Percentiles rank a stretch among this genome's conserved stretches.
Conservation (phyloP, 2,797 vertebrate genomes). For the Sardinella longiceps region DNA sequence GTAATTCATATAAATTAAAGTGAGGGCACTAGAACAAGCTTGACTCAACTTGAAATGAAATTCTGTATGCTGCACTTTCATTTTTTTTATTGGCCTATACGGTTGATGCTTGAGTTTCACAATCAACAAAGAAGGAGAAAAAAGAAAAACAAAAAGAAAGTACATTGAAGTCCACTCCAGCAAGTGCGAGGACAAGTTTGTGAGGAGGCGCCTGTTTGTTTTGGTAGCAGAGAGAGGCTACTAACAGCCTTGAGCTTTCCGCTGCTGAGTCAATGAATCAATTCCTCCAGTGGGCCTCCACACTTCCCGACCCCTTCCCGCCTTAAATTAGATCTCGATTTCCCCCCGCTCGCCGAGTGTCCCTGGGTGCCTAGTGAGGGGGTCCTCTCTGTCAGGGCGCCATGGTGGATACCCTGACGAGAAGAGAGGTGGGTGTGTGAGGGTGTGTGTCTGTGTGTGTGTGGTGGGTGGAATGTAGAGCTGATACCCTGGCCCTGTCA, state of each 20-base stretch:
- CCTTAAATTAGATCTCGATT: constrained; percentile 47
- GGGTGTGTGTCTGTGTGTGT: neutral
- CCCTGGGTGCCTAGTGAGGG: neutral
- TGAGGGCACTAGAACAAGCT: neutral
- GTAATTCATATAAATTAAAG: neutral
- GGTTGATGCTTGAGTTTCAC: neutral
- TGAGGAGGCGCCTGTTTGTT: neutral
- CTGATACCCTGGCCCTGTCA: constrained; percentile 22
- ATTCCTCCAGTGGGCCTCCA: constrained; percentile 37
- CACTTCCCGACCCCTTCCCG: constrained; percentile 36
- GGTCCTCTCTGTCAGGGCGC: neutral
- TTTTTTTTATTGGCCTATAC: neutral
- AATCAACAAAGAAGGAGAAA: neutral
- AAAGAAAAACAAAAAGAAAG: neutral
- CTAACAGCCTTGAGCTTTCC: constrained; percentile 36
- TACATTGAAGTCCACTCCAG: neutral
- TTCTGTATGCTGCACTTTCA: neutral
- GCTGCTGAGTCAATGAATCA: constrained; percentile 36
- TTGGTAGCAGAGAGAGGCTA: constrained; percentile 12
- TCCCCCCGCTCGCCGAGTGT: neutral
- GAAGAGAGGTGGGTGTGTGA: neutral
- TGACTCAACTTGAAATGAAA: neutral
- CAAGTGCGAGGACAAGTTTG: neutral
- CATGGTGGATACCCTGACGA: neutral
- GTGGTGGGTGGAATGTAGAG: constrained; percentile 26